Evolutionary conservation across 2,888 invertebrate genomes (phyloP).

Genomic region (Xylota segnis): DNA sequence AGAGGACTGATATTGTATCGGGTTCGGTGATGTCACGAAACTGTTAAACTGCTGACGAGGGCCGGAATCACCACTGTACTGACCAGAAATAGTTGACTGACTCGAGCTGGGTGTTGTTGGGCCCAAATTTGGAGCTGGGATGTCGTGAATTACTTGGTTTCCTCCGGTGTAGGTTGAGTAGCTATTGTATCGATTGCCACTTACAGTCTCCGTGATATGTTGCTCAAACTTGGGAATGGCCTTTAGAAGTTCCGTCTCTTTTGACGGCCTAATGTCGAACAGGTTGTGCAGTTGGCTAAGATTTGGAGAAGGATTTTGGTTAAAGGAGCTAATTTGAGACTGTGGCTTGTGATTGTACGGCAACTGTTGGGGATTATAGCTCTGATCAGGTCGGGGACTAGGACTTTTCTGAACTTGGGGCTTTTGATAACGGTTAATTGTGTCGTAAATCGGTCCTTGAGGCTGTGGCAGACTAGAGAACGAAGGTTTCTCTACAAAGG

Average conservation of each 20-base stretch:
- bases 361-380: slow-evolving; percentile 39
- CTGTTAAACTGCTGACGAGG: slow-evolving; percentile 79
- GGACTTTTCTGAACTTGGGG: slow-evolving; percentile 72
- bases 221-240: slow-evolving; percentile 93
- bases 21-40: slow-evolving; percentile 79
- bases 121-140: slow-evolving; percentile 83
- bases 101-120: slow-evolving; percentile 77
- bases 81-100: slow-evolving; percentile 76
- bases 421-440: slow-evolving; percentile 77
- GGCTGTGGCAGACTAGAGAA: slow-evolving; percentile 78
- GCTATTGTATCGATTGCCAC: slow-evolving; percentile 80
- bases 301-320: slow-evolving; percentile 78
- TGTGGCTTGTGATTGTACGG: slow-evolving; percentile 71
- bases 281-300: slow-evolving; percentile 83
- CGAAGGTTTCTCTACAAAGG: slow-evolving; percentile 81
- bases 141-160: slow-evolving; percentile 83
- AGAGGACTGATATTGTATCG: slow-evolving; percentile 72
- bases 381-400: slow-evolving; percentile 50
- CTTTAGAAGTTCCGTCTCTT: slow-evolving; percentile 89
- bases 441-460: slow-evolving; percentile 77
- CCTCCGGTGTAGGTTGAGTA: slow-evolving; percentile 76
- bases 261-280: slow-evolving; percentile 85
- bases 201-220: slow-evolving; percentile 87
- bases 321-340: slow-evolving; percentile 43
- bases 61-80: slow-evolving; percentile 76